phyloP scores from a whole-genome alignment of 2,888 invertebrate species.

The Tipula vernalis region DNA sequence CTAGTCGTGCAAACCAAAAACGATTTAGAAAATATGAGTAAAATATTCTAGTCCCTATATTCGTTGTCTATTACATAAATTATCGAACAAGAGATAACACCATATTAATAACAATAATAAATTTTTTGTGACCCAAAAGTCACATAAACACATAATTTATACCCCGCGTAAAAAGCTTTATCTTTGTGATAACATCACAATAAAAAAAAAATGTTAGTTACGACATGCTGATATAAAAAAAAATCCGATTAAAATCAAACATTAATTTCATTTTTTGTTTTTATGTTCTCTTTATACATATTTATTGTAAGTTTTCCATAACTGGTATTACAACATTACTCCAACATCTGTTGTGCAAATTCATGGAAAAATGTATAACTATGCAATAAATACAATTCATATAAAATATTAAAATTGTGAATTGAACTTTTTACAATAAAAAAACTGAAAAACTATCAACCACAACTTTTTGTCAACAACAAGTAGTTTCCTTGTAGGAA shows the following conservation, averaged over 20 bases:
- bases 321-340: background rate
- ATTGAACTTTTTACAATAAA: background rate
- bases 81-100: too few relatives aligned
- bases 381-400: background rate
- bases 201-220: background rate
- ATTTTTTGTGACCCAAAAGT: background rate
- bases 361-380: background rate
- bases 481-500: background rate
- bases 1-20: too few relatives aligned
- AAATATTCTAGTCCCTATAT: too few relatives aligned
- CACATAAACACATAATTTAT: background rate
- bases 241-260: background rate
- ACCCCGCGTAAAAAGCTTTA: background rate
- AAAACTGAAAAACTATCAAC: background rate
- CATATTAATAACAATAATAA: background rate
- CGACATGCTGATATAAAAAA: background rate
- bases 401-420: background rate
- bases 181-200: background rate
- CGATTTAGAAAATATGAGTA: too few relatives aligned
- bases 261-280: too few relatives aligned
- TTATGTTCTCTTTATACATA: background rate
- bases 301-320: background rate
- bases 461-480: background rate
- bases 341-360: background rate
- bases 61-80: too few relatives aligned